Base-by-base conservation (phyloP, 2,797 vertebrate genomes). In the Delichon dasypus region DNA sequence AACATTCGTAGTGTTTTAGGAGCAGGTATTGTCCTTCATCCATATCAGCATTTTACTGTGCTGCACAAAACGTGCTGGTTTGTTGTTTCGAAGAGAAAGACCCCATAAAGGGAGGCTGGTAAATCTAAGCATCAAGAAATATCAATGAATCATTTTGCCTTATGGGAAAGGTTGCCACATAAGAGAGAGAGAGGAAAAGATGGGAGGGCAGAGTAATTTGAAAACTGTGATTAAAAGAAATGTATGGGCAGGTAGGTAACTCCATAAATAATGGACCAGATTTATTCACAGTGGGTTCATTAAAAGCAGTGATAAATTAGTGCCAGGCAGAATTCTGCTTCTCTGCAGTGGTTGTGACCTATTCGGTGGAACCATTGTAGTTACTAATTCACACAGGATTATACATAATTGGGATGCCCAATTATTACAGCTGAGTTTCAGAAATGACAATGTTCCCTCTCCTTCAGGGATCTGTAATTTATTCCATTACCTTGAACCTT, bases 361-460 rank as follows among this genome's bases (percentile, higher is more conserved):
- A 57, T 81, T 88, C 72, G 36, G 75, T 71, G 95, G 83, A 97
- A 92, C 92, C 75, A 70, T 62, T 89, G 89, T 92, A 94, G 90
- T 92, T 83, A 93, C 93, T 96, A 96, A 95, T 96, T 95, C 66
- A 86, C 71, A 72, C 77, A 96, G 83, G 90, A 96, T 97, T 96
- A 95, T 42, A 85, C 85, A 92, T 95, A 97, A 97, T 92, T 95
- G 93, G 93, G 89, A 84, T 93, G 84, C 89, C 88, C 95, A 97
- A 83, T 93, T 89, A 91, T 79, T 95, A 87, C 84, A 94, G 93
- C 82, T 88, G 85, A 80, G 64, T 93, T 95, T 90, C 83, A 84
- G 81, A 90, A 93, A 78, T 92, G 77, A 91, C 84, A 96, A 57
- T 25, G 57, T 93, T 95, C 76, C 71, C 55, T 85, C 93, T 94